Evolutionary conservation across 2,113 vertebrate species (phyloP).

Genomic region (Pollimyrus isidori): DNA sequence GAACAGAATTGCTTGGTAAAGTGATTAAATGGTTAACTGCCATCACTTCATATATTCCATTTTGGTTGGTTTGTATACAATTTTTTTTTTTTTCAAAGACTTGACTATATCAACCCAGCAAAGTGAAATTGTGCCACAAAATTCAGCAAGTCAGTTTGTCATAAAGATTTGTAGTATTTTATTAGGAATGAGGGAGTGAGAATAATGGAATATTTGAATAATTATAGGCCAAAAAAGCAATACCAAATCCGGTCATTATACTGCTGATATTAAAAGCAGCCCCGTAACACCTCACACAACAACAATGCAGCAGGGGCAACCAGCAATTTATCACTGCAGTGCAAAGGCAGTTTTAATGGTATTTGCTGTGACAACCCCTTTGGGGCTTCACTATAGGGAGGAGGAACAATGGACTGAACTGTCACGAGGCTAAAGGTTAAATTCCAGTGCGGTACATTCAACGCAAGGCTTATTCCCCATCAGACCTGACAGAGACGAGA

Average conservation of each 20-base stretch:
- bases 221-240: not conserved
- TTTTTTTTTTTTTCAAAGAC: too few species aligned
- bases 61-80: not conserved
- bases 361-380: not conserved
- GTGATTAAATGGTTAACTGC: not conserved
- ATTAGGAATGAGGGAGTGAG: not conserved
- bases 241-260: not conserved
- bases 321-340: not conserved
- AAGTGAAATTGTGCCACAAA: not conserved
- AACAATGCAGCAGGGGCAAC: not conserved
- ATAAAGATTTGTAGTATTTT: not conserved
- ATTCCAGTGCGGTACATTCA: not conserved
- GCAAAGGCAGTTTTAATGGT: conserved; percentile 12
- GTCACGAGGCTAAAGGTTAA: not conserved
- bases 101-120: not conserved
- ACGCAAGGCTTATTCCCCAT: not conserved
- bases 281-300: not conserved
- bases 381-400: not conserved
- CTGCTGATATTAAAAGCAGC: not conserved
- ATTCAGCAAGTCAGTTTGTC: not conserved
- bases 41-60: not conserved
- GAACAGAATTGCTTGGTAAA: not conserved
- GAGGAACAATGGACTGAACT: conserved; percentile 3
- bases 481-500: not conserved
- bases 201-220: not conserved